Percentiles rank a stretch among this genome's conserved stretches.
Conservation (phyloP, 2,113 vertebrate species). For the Aldabrachelys gigantea region DNA sequence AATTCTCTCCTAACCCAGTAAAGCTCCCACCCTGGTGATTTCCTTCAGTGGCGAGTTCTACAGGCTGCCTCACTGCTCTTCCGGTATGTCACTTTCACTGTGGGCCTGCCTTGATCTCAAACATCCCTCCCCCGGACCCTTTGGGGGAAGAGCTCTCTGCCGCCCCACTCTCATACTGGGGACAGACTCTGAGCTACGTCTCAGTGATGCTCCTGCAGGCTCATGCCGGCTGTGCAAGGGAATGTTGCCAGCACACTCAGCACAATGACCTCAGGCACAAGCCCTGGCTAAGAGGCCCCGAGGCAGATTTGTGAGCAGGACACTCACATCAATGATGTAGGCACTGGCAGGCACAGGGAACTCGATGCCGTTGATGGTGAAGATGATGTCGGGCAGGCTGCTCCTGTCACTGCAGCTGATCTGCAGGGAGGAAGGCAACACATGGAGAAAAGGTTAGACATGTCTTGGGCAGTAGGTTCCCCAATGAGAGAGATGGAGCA, state of each 20-base stretch:
- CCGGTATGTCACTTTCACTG: not conserved
- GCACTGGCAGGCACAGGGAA: conserved; percentile 53
- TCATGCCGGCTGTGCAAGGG: not conserved
- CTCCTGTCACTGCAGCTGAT: conserved; percentile 55
- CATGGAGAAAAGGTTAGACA: not conserved
- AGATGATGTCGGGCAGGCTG: conserved; percentile 61
- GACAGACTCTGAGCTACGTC: not conserved
- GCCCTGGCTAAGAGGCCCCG: not conserved
- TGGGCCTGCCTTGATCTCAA: not conserved
- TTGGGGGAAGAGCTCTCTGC: not conserved
- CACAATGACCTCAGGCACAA: not conserved
- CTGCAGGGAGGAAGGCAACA: conserved; percentile 11
- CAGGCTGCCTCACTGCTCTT: no score
- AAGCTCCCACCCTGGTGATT: not conserved
- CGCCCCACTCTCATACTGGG: not conserved
- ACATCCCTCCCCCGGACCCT: not conserved
- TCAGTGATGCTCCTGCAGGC: not conserved
- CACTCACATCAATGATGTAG: conserved; percentile 62
- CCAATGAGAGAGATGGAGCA: not conserved
- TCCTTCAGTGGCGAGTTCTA: accelerated
- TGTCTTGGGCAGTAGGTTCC: no score
- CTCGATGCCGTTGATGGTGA: conserved; percentile 64
- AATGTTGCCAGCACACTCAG: accelerated
- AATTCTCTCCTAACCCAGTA: no score
- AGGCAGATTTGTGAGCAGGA: no score